Percentiles rank a stretch among this genome's conserved stretches.
These are phyloP conservation scores for Otis tarda DNA, from an alignment of 2,113 vertebrate species.

Conservation along the genomic window DNA sequence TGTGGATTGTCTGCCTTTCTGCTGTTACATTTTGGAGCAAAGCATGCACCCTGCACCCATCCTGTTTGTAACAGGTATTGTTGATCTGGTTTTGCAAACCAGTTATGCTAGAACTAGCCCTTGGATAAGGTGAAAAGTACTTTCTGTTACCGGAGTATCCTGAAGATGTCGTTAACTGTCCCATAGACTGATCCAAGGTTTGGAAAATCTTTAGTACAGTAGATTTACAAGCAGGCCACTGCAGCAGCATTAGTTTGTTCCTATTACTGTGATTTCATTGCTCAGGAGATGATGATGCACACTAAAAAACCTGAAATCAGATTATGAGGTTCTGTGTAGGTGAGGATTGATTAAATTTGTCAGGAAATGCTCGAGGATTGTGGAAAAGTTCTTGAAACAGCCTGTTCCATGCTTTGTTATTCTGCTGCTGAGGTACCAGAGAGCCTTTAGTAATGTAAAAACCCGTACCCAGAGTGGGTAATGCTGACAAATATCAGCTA, in stretches of 20 bases:
- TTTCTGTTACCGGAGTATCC: not conserved
- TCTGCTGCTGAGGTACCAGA: not conserved
- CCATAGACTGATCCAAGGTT: not conserved
- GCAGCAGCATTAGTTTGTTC: not conserved
- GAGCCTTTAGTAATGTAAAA: not conserved
- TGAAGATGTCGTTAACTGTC: not conserved
- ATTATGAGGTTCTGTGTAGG: not conserved
- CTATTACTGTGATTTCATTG: not conserved
- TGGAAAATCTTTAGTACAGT: not conserved
- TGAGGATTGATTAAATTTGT: not conserved
- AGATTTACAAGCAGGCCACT: not conserved
- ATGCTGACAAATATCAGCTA: not conserved
- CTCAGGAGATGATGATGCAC: not conserved
- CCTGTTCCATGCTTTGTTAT: not conserved
- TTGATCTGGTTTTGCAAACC: not conserved
- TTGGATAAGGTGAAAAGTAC: not conserved
- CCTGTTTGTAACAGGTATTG: not conserved
- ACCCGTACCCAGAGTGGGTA: not conserved
- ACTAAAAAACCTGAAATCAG: not conserved
- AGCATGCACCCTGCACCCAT: not conserved
- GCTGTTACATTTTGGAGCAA: not conserved
- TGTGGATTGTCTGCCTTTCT: not conserved
- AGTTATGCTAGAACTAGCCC: not conserved
- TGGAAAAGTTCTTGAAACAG: not conserved
- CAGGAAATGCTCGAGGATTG: not conserved